Evolutionary conservation across 2,113 vertebrate genomes (phyloP).

Genomic region (Formicarius rufipectus): DNA sequence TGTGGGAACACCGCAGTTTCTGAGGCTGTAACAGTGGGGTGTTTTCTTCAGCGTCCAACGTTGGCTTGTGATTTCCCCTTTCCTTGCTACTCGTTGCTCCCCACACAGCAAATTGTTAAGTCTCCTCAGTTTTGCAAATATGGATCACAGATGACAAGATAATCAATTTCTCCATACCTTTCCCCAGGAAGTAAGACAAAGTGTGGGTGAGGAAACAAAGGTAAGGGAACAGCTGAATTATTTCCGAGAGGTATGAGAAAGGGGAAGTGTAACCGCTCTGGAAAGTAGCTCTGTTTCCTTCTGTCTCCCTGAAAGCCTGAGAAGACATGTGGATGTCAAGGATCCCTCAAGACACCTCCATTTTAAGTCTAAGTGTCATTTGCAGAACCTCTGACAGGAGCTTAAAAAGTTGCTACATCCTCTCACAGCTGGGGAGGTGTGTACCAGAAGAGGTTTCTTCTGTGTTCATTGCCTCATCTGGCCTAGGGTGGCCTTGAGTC

Average conservation of each 20-base stretch:
- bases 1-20: neutral
- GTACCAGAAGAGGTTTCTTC: neutral
- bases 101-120: neutral
- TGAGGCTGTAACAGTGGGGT: rapidly evolving
- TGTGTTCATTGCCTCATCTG: neutral
- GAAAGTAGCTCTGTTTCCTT: neutral
- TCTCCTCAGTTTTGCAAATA: neutral
- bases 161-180: neutral
- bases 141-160: neutral
- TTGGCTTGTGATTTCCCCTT: neutral
- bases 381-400: neutral
- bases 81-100: neutral
- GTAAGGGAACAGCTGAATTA: rapidly evolving
- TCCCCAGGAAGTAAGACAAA: neutral
- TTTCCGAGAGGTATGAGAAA: neutral
- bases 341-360: neutral
- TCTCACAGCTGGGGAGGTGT: neutral
- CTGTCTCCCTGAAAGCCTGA: neutral
- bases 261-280: rapidly evolving
- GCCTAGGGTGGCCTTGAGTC: neutral
- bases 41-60: neutral
- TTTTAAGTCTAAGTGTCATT: neutral
- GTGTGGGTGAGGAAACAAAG: neutral
- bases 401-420: neutral
- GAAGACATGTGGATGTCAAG: neutral